Evolutionary conservation across 2,888 invertebrate genomes (phyloP), one percentile per base, ranked within the genome.

Genomic region (Leptinotarsa haldemani): DNA sequence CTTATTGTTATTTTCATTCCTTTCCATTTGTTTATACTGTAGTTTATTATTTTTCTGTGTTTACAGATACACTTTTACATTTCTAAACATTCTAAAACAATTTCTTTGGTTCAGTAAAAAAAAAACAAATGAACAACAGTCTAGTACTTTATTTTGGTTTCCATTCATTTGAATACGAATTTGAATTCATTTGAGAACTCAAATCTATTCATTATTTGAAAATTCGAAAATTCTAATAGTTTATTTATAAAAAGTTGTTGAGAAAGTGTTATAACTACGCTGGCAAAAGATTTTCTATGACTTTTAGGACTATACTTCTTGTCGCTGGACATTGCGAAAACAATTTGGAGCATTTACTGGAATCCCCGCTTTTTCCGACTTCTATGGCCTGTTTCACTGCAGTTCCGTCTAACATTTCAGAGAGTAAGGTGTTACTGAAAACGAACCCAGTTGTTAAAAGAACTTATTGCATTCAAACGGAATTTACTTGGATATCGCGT

Each of bases 331-430:
- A 94, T 80, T 92, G 91, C 0, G 90, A 87, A 83, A 93, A 93
- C 2, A 91, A 86, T 0, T 85, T 81, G 46, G 90, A 88, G 78
- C 93, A 93, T 9, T 90, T 88, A 75, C 93, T 92, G 65, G 90
- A 86, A 12, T 91, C 90, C 5, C 86, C 87, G 72, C 85, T 85
- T 74, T 87, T 84, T 0, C 93, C 94, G 66, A 91, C 90, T 65
- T 92, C 90, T 30, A 93, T 88, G 0, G 93, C 94, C 80, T 93
- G 91, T 84, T 92, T 93, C 58, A 94, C 89, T 1, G 93, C 90
- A 0, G 94, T 93, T 1, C 94, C 94, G 80, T 93, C 93, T 66
- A 94, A 82, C 88, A 94, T 90, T 69, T 93, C 92, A 12, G 91
- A 90, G 16, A 94, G 90, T 30, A 94, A 84, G 0, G 93, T 90